Percentiles rank a stretch among this genome's conserved stretches.
phyloP scores from a whole-genome alignment of 2,113 vertebrate genomes.

The Phrynocephalus versicolor region DNA sequence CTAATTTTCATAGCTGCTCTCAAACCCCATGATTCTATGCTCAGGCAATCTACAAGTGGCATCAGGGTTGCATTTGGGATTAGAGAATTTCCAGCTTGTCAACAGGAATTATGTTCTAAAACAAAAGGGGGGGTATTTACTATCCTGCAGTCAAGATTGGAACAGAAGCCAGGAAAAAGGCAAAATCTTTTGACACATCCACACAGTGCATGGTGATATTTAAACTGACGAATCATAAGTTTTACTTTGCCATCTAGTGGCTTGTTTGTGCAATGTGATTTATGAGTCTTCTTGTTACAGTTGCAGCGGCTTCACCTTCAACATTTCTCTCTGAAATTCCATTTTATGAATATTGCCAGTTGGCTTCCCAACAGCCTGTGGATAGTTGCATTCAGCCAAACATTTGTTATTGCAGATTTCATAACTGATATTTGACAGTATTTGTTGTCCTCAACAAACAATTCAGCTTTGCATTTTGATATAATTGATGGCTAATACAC shows the following conservation, averaged over 20 bases:
- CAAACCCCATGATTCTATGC: neutral
- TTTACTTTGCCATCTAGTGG: slow-evolving; percentile 9
- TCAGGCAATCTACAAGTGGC: neutral
- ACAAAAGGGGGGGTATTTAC: neutral
- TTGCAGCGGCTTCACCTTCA: neutral
- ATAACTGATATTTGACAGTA: neutral
- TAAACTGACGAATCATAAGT: neutral
- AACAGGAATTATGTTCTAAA: neutral
- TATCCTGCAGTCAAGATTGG: neutral
- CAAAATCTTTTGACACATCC: neutral
- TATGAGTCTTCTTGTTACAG: neutral
- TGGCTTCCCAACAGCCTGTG: neutral
- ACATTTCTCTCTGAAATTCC: neutral
- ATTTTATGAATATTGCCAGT: neutral
- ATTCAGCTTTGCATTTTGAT: neutral
- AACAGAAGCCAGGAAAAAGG: neutral
- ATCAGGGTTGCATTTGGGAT: neutral
- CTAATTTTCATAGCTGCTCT: neutral
- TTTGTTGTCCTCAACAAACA: neutral
- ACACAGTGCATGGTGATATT: neutral
- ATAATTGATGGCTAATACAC: neutral
- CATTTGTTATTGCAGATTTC: neutral
- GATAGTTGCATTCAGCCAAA: neutral
- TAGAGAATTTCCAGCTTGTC: neutral
- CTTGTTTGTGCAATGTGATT: neutral